Evolutionary conservation across 2,888 invertebrate species (phyloP), one percentile per base, ranked within the genome.

Genomic region (Agriopis aurantiaria): DNA sequence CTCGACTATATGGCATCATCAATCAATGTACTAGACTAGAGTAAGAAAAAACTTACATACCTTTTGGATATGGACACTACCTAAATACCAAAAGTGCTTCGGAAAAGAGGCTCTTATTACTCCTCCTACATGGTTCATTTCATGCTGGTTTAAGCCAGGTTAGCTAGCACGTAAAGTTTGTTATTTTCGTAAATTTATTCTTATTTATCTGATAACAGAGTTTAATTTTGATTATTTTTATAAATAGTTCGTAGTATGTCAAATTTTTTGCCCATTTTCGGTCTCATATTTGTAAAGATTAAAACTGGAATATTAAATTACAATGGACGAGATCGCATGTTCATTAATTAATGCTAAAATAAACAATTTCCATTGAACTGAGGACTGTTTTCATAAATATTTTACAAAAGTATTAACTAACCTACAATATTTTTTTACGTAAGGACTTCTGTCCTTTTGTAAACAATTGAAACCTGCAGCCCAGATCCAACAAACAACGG

Each of bases 11-110:
- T 45, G 48, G 63, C 70, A 62, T 63, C 66, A 66, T 70, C 70
- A 70, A 70, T 70, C 70, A 70, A 70, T 70, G 62, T 70, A 63
- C 69, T 65, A 65, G 57, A 65, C 60, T 55, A 40, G 46, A 65
- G 61, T 59, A 43, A 1, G 17, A 33, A 71, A 71, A 73, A 73
- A 66, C n/a, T 65, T 3, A 40, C 56, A 17, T 68, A 58, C 52
- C 62, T 64, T 63, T 58, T 41, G 17, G 52, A 58, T 41, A 51
- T 46, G 48, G 33, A 58, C 58, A n/a, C 14, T 53, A 63, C 55
- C 58, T 43, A 52, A 51, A 57, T 12, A 40, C 14, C 8, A 49
- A 49, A 49, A 49, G n/a, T 8, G 45, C 8, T 62, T 49, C 12
- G 12, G 8, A 8, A 58, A 62, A 52, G 56, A 6, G n/a, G 12